These are phyloP conservation scores for Bombus difficillimus DNA, from an alignment of 1,140 invertebrate genomes.

Conservation along the genomic window DNA sequence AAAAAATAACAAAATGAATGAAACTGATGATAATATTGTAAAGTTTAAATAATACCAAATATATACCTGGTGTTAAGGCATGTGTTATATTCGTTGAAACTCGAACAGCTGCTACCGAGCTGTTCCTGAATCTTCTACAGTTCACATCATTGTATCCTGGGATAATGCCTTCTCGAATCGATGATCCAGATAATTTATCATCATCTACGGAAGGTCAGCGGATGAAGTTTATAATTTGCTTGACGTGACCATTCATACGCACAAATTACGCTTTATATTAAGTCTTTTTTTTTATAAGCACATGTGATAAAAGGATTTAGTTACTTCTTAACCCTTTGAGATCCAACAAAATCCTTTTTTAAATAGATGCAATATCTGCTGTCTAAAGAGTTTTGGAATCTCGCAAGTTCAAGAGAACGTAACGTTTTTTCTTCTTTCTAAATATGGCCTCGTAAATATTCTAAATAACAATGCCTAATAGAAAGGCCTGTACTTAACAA, in stretches of 20 bases:
- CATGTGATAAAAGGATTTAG: not conserved
- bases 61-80: slow-evolving; percentile 80
- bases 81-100: slow-evolving; percentile 51
- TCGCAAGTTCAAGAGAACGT: not conserved
- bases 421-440: not conserved
- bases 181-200: not conserved
- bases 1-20: slow-evolving; percentile 55
- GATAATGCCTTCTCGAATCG: not conserved
- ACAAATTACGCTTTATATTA: slow-evolving; percentile 8
- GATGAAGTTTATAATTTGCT: not conserved
- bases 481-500: not conserved
- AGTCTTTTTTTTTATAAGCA: not conserved
- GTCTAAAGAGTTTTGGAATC: not conserved
- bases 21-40: slow-evolving; percentile 79
- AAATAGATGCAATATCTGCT: not conserved
- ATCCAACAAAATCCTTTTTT: not conserved
- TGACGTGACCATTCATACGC: not conserved
- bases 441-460: not conserved
- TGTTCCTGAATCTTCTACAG: slow-evolving; percentile 2
- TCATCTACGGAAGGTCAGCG: not conserved
- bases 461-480: not conserved
- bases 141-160: slow-evolving; percentile 12
- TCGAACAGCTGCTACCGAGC: slow-evolving; percentile 6
- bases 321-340: not conserved
- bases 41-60: slow-evolving; percentile 81